These are phyloP conservation scores for Stratiolaelaps scimitus DNA, from an alignment of 1,140 invertebrate genomes.

Conservation along the genomic window DNA sequence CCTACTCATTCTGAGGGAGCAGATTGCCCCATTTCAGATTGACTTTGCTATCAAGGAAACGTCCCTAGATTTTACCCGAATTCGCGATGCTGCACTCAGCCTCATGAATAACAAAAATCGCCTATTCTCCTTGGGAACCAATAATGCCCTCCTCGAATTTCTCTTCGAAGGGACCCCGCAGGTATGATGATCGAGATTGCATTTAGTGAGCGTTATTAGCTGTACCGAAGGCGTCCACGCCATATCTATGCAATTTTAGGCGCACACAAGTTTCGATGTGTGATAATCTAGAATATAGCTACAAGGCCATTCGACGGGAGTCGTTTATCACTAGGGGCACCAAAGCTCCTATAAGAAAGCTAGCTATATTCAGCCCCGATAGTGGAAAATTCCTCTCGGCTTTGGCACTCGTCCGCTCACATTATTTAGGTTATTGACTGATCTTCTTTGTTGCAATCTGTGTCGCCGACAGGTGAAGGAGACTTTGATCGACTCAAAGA, in stretches of 20 bases:
- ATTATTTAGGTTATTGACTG: background rate
- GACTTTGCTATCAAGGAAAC: conserved; percentile 87
- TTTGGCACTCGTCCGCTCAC: too few species aligned
- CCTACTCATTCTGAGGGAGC: conserved; percentile 85
- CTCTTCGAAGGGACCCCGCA: conserved; percentile 45
- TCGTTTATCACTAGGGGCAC: too few species aligned
- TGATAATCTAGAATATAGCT: too few species aligned
- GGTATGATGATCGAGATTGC: too few species aligned
- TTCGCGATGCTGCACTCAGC: conserved; percentile 58
- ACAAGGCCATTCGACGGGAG: too few species aligned
- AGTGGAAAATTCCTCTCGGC: too few species aligned
- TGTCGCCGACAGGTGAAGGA: conserved; percentile 75
- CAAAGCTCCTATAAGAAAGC: too few species aligned
- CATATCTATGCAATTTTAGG: too few species aligned
- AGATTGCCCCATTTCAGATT: conserved; percentile 95
- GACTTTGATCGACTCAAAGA: conserved; percentile 78
- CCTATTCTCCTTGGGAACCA: conserved; percentile 71
- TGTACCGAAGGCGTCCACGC: too few species aligned
- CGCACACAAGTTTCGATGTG: too few species aligned
- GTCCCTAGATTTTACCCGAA: conserved; percentile 68
- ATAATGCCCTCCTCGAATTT: conserved; percentile 83
- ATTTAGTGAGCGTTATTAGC: too few species aligned
- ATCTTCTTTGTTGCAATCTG: conserved; percentile 50
- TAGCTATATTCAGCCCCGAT: too few species aligned
- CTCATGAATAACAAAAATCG: conserved; percentile 70